phyloP scores from a whole-genome alignment of 2,888 invertebrate genomes.

The Sphecodes monilicornis region DNA sequence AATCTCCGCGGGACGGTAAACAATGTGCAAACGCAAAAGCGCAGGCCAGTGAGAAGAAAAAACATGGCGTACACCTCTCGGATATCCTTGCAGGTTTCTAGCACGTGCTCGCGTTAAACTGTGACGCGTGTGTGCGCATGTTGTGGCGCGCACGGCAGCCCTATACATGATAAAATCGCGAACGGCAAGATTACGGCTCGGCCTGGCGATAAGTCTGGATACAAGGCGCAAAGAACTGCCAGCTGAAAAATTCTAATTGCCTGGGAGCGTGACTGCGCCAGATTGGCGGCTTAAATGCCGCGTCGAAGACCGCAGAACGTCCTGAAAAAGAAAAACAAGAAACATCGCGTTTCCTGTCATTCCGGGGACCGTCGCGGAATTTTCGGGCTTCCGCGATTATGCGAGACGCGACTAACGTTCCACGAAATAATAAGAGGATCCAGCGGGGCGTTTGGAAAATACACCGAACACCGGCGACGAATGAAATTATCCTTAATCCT shows the following conservation, averaged over 20 bases:
- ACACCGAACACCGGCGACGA: background rate
- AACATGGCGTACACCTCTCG: constrained; percentile 19
- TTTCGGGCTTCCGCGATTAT: background rate
- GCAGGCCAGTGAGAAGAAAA: constrained; percentile 1
- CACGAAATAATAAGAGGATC: constrained; percentile 3
- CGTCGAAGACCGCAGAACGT: background rate
- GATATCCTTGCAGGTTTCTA: constrained; percentile 31
- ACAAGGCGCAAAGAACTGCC: constrained; percentile 32
- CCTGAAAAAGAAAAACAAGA: background rate
- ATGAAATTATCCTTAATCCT: constrained; percentile 18
- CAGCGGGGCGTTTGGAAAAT: background rate
- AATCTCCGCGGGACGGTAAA: constrained; percentile 30
- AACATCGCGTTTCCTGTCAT: background rate
- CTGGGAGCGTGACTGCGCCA: constrained; percentile 30
- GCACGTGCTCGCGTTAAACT: constrained; percentile 41
- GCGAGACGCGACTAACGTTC: background rate
- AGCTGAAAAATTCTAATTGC: constrained; percentile 49
- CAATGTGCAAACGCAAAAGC: constrained; percentile 24
- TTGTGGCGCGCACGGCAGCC: constrained; percentile 13
- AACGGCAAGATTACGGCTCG: constrained; percentile 38
- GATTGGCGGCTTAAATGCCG: constrained; percentile 8
- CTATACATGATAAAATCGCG: constrained; percentile 45
- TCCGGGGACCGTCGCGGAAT: background rate
- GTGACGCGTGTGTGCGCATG: constrained; percentile 37
- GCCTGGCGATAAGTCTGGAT: constrained; percentile 37